Conservation (phyloP, 2,888 invertebrate genomes). For the Epinotia brunnichana region DNA sequence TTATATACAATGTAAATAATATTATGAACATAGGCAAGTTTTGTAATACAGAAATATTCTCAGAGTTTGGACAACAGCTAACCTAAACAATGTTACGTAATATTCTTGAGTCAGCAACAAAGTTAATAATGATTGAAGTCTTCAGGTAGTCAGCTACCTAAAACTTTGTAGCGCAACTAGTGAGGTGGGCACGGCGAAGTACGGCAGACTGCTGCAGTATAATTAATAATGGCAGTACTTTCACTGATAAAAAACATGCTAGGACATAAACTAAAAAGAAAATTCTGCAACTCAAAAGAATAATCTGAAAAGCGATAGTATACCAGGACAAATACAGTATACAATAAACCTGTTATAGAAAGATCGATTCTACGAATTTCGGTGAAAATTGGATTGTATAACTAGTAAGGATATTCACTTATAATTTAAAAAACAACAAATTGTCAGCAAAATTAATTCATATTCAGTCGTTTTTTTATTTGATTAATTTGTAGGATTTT, state of each 20-base stretch:
- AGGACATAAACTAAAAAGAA: not conserved
- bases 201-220: not conserved
- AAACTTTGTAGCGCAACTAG: conserved; percentile 26
- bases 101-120: conserved; percentile 1
- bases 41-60: too few relatives aligned
- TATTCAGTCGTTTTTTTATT: too few relatives aligned
- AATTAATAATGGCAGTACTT: not conserved
- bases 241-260: not conserved
- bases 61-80: not conserved
- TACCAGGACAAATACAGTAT: too few relatives aligned
- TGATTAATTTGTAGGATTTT: too few relatives aligned
- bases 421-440: too few relatives aligned
- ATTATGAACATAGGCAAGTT: too few relatives aligned
- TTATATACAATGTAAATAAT: too few relatives aligned
- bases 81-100: not conserved
- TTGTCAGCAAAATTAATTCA: too few relatives aligned
- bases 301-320: not conserved
- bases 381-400: too few relatives aligned
- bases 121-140: conserved; percentile 5
- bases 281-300: not conserved
- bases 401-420: too few relatives aligned
- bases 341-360: too few relatives aligned
- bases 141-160: conserved; percentile 8
- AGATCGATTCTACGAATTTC: too few relatives aligned
- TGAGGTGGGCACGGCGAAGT: conserved; percentile 5